Evolutionary conservation across 2,888 invertebrate species (phyloP), one percentile per base, ranked within the genome.

Genomic region (Cephus spinipes): DNA sequence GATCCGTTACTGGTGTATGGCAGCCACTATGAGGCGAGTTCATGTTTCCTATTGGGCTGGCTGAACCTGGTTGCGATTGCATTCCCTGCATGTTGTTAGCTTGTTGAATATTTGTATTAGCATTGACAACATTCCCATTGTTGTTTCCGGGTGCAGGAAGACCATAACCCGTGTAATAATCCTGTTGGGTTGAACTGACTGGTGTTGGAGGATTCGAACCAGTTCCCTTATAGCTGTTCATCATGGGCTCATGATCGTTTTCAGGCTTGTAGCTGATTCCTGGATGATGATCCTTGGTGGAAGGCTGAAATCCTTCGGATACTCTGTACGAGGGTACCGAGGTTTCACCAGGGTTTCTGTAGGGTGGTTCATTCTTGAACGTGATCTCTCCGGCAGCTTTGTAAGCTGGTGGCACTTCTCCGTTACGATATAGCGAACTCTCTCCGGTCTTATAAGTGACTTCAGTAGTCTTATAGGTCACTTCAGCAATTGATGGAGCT

Each of bases 371-470:
- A 76, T 88, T 91, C 69, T 91, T 91, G 76, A 90, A 91, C 12
- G 71, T 71, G 71, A 71, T 71, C 12, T 71, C 71, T 33, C 71
- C 71, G 23, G 87, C 85, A n/a, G 84, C 81, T 30, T 33, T 74
- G 35, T 33, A 36, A 33, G 74, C 74, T 15, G 31, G 71, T 33
- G 71, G 71, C 12, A 90, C 80, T 23, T 91, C 91, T 2, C 89
- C 89, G 76, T 91, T 91, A 15, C 91, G 82, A 73, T 91, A 91
- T 3, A 90, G 82, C 30, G 90, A 86, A 9, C 83, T 77, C 35
- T 89, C 90, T 0, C 91, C 91, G 1, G 91, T 91, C 73, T 91
- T 91, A 78, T 91, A 91, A 0, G 91, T 91, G 9, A 91, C 91
- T 69, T 91, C 91, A 4, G 91, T 91, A 0, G 91, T 91, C 79